Evolutionary conservation across 2,888 invertebrate species (phyloP).

Genomic region (Drosophila meridiana): DNA sequence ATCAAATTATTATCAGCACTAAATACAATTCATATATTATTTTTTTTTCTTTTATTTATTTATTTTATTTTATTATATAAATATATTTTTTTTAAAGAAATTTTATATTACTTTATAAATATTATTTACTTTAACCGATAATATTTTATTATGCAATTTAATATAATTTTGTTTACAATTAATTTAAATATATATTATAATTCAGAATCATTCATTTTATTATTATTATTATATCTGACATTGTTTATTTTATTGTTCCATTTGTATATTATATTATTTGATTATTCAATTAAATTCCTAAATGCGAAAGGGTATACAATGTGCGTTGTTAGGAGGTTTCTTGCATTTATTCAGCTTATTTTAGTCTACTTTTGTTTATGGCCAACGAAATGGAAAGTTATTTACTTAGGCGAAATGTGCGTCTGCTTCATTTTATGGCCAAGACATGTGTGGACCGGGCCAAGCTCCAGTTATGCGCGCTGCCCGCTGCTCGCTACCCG

Average conservation of each 20-base stretch:
- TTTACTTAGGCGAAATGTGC: constrained; percentile 69
- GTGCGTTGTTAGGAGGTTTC: background rate
- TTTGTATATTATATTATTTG: background rate
- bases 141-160: no score
- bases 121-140: no score
- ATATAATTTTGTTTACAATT: no score
- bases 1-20: no score
- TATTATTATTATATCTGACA: background rate
- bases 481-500: background rate
- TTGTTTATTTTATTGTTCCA: background rate
- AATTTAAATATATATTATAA: no score
- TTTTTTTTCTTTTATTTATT: no score
- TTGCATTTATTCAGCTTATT: constrained; percentile 10
- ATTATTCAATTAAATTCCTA: no score
- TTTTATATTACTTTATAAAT: no score
- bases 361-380: constrained; percentile 70
- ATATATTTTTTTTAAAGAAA: no score
- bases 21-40: no score
- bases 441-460: constrained; percentile 63
- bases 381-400: constrained; percentile 79
- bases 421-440: constrained; percentile 74
- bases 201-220: no score
- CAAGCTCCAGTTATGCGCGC: constrained; percentile 30
- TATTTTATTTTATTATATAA: no score
- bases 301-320: constrained; percentile 9